Evolutionary conservation across 2,113 vertebrate genomes (phyloP).

Genomic region (Strix aluco): DNA sequence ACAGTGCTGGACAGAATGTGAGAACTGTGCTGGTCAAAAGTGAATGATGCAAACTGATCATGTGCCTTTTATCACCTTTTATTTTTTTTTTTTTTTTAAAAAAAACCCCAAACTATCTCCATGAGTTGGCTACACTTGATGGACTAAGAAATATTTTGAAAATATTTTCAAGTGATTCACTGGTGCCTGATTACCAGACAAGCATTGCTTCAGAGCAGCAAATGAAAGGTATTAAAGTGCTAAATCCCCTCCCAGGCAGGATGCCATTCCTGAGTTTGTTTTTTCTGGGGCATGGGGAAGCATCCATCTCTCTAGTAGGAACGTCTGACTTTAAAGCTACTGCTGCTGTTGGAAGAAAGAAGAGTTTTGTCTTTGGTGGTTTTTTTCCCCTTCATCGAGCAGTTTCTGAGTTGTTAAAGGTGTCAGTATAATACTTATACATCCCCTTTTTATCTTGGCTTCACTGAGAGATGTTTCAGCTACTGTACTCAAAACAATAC

Average conservation of each 20-base stretch:
- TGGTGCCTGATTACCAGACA: neutral
- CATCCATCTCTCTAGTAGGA: neutral
- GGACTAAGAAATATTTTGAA: neutral
- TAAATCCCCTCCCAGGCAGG: neutral
- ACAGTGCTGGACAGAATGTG: neutral
- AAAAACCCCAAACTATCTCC: neutral
- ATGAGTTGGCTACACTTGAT: neutral
- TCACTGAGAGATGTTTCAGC: neutral
- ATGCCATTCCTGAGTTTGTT: neutral
- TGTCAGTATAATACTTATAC: neutral
- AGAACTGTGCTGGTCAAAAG: neutral
- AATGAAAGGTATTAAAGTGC: neutral
- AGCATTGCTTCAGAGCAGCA: neutral
- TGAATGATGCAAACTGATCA: neutral
- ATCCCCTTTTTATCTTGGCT: neutral
- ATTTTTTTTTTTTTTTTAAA: neutral
- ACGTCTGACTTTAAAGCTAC: neutral
- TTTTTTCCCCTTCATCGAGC: neutral
- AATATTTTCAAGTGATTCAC: neutral
- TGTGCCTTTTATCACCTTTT: neutral
- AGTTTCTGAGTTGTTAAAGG: neutral
- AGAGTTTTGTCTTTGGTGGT: neutral
- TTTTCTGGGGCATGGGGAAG: neutral
- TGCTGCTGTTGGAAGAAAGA: neutral
- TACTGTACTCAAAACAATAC: neutral